Evolutionary conservation across 2,888 invertebrate genomes (phyloP).

Genomic region (Drosophila demipolita): DNA sequence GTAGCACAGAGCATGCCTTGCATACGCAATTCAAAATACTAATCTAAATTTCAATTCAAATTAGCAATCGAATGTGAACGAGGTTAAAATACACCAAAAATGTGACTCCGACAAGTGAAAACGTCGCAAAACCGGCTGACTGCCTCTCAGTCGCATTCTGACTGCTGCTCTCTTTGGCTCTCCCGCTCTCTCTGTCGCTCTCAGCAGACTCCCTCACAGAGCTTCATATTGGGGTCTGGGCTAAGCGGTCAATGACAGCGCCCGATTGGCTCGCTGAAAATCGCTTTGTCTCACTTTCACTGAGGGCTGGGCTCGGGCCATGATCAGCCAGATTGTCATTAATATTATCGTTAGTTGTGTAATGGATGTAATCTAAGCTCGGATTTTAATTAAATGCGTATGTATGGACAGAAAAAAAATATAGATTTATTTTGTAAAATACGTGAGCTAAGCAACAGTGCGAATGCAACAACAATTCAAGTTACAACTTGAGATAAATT

Average conservation of each 20-base stretch:
- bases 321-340: background rate
- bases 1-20: conserved; percentile 27
- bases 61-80: conserved; percentile 73
- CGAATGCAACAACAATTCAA: conserved; percentile 50
- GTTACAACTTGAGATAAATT: conserved; percentile 16
- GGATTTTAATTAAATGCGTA: background rate
- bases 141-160: conserved; percentile 33
- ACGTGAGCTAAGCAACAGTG: conserved; percentile 33
- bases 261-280: conserved; percentile 2
- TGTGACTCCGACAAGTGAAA: conserved; percentile 48
- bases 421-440: conserved; percentile 53
- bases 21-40: conserved; percentile 53
- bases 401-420: conserved; percentile 61
- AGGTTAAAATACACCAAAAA: conserved; percentile 51
- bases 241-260: conserved; percentile 44
- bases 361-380: background rate
- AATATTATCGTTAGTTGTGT: background rate
- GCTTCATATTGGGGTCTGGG: conserved; percentile 32
- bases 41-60: conserved; percentile 46
- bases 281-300: conserved; percentile 51
- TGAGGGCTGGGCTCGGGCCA: conserved; percentile 2
- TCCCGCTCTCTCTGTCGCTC: background rate
- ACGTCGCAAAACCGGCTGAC: conserved; percentile 49
- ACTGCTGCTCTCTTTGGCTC: background rate
- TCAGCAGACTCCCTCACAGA: conserved; percentile 1